Conservation (phyloP, 2,797 vertebrate genomes). For the Danionella dracula region DNA sequence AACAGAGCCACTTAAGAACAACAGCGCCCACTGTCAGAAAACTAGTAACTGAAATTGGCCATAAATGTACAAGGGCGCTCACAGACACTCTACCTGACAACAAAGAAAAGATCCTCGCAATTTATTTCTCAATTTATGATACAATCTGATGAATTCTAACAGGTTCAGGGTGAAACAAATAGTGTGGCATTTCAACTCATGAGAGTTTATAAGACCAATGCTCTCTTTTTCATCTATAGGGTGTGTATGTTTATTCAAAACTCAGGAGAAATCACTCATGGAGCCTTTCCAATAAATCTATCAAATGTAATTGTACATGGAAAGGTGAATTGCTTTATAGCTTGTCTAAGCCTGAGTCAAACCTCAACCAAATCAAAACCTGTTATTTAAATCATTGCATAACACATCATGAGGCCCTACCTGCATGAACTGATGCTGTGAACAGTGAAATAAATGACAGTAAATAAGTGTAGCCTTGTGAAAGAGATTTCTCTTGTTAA, state of each 20-base stretch:
- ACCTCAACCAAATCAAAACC: background rate
- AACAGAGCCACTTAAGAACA: constrained; percentile 50
- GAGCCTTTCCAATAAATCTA: background rate
- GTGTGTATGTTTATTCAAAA: background rate
- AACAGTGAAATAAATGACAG: background rate
- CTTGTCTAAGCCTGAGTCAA: background rate
- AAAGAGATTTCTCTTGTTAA: background rate
- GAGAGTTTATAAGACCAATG: too few species aligned
- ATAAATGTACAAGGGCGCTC: background rate
- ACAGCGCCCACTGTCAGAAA: constrained; percentile 49
- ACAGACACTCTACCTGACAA: constrained; percentile 26
- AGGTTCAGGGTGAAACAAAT: too few species aligned
- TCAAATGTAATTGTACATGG: background rate
- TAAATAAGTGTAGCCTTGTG: background rate
- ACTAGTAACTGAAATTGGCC: constrained; percentile 5
- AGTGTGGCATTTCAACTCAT: too few species aligned
- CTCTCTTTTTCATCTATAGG: too few species aligned
- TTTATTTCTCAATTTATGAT: too few species aligned
- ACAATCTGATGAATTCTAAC: too few species aligned
- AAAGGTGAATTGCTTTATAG: background rate
- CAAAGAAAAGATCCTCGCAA: constrained; percentile 43
- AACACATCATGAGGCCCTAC: constrained; percentile 9
- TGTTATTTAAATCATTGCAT: constrained; percentile 1
- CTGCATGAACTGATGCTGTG: background rate
- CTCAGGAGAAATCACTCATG: background rate